Conservation (phyloP, 35 echinoderm and acorn worm species). For the Acanthaster planci region DNA sequence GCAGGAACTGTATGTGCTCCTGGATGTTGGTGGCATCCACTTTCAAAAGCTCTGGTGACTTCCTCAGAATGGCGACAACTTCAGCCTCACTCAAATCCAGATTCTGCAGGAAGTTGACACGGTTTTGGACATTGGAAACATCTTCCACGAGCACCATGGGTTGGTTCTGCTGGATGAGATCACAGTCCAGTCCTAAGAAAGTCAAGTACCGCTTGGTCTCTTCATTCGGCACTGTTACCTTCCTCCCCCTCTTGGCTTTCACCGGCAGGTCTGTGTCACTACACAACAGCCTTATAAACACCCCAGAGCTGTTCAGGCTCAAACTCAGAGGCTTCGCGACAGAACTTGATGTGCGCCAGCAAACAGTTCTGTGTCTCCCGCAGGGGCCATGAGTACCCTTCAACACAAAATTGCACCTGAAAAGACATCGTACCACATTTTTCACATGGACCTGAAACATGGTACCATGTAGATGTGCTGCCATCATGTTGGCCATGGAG, state of each 20-base stretch:
- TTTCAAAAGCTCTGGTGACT: slow-evolving; percentile 40
- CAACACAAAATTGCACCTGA: background rate
- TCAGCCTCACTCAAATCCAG: slow-evolving; percentile 31
- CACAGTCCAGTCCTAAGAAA: slow-evolving; percentile 44
- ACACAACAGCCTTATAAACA: background rate
- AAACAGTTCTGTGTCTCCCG: background rate
- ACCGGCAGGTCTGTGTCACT: background rate
- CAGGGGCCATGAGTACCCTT: background rate
- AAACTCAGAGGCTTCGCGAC: background rate
- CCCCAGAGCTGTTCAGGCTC: background rate
- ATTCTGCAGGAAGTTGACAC: slow-evolving; percentile 35
- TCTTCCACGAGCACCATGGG: slow-evolving; percentile 37
- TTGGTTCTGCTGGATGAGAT: slow-evolving; percentile 22
- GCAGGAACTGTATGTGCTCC: slow-evolving; percentile 46
- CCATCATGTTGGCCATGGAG: too few species aligned
- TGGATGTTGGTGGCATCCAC: slow-evolving; percentile 9
- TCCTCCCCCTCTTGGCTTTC: background rate
- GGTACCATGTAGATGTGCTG: too few species aligned
- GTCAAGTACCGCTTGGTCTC: slow-evolving; percentile 30
- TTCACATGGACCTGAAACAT: background rate
- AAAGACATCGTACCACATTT: background rate
- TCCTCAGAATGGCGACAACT: slow-evolving; percentile 38
- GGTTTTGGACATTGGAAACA: slow-evolving; percentile 15
- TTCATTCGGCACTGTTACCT: slow-evolving; percentile 13
- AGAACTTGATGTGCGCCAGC: background rate